Evolutionary conservation across 30 jellyfish, hydroid and myxozoan genomes (phyloP).

Genomic region (Aurelia aurita): DNA sequence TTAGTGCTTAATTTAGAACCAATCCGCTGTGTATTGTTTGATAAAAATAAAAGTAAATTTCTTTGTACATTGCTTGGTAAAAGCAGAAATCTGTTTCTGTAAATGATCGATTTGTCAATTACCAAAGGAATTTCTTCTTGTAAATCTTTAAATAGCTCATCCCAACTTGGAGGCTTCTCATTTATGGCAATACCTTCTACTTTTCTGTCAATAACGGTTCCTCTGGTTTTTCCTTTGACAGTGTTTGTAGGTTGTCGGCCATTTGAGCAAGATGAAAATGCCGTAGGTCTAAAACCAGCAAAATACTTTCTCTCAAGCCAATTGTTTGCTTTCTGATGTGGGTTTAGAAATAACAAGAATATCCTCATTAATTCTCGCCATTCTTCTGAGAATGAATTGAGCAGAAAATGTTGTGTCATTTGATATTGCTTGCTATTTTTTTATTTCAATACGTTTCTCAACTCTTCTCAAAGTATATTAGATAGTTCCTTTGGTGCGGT

Average conservation of each 20-base stretch:
- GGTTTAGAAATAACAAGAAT: background rate
- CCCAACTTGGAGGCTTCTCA: background rate
- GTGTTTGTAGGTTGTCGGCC: background rate
- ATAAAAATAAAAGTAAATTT: background rate
- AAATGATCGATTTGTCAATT: background rate
- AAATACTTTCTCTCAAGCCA: slow-evolving; percentile 5
- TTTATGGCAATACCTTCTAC: background rate
- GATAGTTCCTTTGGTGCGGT: no score
- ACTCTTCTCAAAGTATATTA: no score
- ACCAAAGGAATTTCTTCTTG: background rate
- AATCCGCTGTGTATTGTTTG: background rate
- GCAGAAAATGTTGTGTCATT: background rate
- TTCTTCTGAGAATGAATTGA: background rate
- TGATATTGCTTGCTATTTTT: no score
- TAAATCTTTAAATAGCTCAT: background rate
- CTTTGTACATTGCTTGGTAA: background rate
- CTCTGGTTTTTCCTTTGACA: background rate
- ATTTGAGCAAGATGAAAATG: background rate
- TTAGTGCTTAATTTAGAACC: background rate
- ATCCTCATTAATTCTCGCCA: background rate
- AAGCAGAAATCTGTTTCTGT: background rate
- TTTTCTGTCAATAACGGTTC: background rate
- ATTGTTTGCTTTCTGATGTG: background rate
- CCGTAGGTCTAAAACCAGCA: background rate
- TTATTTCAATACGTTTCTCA: no score